phyloP scores from a whole-genome alignment of 2,113 vertebrate genomes.

The Blennius ocellaris region DNA sequence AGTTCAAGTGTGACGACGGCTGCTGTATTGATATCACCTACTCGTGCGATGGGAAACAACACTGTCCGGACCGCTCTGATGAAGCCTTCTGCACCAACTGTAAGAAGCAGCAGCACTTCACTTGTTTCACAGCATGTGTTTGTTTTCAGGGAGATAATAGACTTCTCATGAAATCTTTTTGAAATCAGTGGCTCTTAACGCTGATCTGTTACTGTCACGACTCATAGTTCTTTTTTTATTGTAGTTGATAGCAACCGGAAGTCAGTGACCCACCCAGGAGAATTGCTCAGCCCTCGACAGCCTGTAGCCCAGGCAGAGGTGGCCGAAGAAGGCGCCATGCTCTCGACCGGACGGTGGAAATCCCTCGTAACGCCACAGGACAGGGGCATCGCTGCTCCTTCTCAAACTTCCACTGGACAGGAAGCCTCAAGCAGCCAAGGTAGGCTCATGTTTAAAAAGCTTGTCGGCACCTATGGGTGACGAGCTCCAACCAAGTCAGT shows the following conservation, averaged over 20 bases:
- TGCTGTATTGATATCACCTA: conserved; percentile 95
- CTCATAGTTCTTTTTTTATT: conserved; percentile 6
- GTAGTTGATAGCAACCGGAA: conserved; percentile 87
- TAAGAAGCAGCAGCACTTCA: conserved; percentile 83
- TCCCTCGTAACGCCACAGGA: conserved; percentile 51
- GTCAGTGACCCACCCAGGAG: conserved; percentile 76
- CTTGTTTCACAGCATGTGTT: not conserved
- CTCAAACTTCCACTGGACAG: conserved; percentile 71
- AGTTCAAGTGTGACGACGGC: conserved; percentile 95
- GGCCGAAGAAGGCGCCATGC: conserved; percentile 19
- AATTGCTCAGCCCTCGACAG: conserved; percentile 55
- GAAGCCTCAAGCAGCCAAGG: conserved; percentile 79
- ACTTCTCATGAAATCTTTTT: not conserved
- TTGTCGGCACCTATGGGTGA: too few species aligned
- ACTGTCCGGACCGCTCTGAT: conserved; percentile 94
- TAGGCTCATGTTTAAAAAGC: conserved; percentile 10
- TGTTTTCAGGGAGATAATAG: not conserved
- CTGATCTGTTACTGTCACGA: not conserved
- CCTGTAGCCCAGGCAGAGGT: conserved; percentile 58
- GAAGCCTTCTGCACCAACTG: conserved; percentile 94
- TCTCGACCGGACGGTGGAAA: conserved; percentile 74
- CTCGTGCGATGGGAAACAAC: conserved; percentile 91
- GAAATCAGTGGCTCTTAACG: not conserved
- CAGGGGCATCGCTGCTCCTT: conserved; percentile 54
- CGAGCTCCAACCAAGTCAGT: too few species aligned